A percentile compares a stretch with the other conserved stretches of the same genome.
Conservation (phyloP, 2,888 invertebrate species). For the Clitarchus hookeri region DNA sequence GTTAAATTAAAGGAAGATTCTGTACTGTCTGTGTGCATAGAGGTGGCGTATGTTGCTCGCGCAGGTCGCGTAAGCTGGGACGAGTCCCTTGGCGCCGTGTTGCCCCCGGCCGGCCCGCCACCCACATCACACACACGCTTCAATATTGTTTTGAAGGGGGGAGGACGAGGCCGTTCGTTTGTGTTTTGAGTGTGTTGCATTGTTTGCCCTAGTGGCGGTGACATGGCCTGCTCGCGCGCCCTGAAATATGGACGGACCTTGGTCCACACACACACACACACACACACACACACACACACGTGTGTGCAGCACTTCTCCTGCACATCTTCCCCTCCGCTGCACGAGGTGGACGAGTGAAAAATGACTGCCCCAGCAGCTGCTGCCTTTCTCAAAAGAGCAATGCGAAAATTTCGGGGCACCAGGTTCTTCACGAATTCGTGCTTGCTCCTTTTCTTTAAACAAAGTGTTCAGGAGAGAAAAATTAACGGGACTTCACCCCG, state of each 20-base stretch:
- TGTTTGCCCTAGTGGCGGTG: background rate
- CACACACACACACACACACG: too few relatives aligned
- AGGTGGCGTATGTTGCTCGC: too few relatives aligned
- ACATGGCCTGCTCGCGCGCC: background rate
- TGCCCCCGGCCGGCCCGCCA: background rate
- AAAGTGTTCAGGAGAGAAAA: too few relatives aligned
- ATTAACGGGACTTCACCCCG: too few relatives aligned
- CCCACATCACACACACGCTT: background rate
- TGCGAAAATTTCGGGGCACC: background rate
- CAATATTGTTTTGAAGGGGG: too few relatives aligned
- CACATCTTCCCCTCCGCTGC: background rate
- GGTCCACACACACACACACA: too few relatives aligned
- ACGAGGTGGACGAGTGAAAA: background rate
- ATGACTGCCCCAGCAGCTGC: background rate
- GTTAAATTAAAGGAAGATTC: too few relatives aligned
- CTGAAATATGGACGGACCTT: slow-evolving; percentile 5
- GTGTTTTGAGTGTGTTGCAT: background rate
- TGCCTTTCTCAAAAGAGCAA: background rate
- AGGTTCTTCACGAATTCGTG: too few relatives aligned
- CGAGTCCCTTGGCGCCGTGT: background rate
- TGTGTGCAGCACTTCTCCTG: background rate
- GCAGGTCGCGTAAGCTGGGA: too few relatives aligned
- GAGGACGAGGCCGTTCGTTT: background rate
- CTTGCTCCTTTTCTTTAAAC: too few relatives aligned
- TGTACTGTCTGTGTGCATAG: too few relatives aligned